Evolutionary conservation across 2,113 vertebrate genomes (phyloP).

Genomic region (Sylvietta virens): DNA sequence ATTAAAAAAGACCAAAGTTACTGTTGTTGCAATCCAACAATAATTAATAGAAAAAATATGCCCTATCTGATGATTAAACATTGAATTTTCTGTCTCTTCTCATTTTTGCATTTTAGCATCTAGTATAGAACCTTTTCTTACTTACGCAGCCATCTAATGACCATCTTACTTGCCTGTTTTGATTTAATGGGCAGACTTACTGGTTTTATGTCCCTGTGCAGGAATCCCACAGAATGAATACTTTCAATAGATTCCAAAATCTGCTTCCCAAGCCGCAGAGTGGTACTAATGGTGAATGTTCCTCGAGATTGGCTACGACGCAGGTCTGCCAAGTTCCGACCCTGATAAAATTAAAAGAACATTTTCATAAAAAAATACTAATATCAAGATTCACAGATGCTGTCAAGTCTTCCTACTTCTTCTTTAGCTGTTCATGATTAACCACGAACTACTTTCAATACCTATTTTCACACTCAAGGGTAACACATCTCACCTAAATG

Average conservation of each 20-base stretch:
- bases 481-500: not conserved
- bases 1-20: not conserved
- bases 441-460: not conserved
- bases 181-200: constrained; percentile 68
- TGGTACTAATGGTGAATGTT: constrained; percentile 94
- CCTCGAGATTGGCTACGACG: constrained; percentile 92
- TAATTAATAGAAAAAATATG: not conserved
- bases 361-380: not conserved
- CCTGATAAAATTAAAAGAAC: constrained; percentile 70
- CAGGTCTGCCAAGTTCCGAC: constrained; percentile 95
- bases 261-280: constrained; percentile 90
- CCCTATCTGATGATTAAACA: not conserved
- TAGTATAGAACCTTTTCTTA: not conserved
- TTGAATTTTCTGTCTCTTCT: not conserved
- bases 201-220: constrained; percentile 98
- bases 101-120: not conserved
- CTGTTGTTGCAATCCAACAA: not conserved
- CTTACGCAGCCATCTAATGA: not conserved
- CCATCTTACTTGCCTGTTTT: not conserved
- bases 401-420: not conserved
- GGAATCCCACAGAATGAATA: constrained; percentile 97
- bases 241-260: constrained; percentile 97
- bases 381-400: not conserved
- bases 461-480: not conserved
- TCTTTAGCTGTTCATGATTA: not conserved